These are phyloP conservation scores for Troides aeacus DNA, from an alignment of 2,888 invertebrate species.

Conservation along the genomic window DNA sequence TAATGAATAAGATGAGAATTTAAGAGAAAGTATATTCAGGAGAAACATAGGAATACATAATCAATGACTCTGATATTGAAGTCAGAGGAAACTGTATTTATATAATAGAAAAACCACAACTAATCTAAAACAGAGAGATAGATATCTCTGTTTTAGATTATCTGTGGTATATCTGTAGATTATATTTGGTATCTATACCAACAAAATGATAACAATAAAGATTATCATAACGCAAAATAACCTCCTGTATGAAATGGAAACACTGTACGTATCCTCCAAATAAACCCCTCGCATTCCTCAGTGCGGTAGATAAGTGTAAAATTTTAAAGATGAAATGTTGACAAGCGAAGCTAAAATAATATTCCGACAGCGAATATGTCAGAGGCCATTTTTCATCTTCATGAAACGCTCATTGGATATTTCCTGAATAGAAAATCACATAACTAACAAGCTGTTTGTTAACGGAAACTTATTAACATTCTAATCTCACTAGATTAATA, in stretches of 20 bases:
- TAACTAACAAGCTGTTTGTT: slow-evolving; percentile 34
- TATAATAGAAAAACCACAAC: too few species aligned
- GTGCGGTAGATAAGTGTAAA: slow-evolving; percentile 28
- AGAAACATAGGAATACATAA: too few species aligned
- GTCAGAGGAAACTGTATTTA: too few species aligned
- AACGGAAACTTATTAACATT: slow-evolving; percentile 33
- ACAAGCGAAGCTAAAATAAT: slow-evolving; percentile 35
- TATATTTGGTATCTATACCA: too few species aligned
- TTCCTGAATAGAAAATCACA: slow-evolving; percentile 35
- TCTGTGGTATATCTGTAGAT: too few species aligned
- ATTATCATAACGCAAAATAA: background rate
- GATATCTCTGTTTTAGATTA: too few species aligned
- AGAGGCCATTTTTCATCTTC: slow-evolving; percentile 38
- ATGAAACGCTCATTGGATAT: slow-evolving; percentile 31
- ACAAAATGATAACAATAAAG: too few species aligned
- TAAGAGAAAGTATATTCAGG: too few species aligned
- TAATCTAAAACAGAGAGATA: too few species aligned
- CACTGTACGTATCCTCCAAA: slow-evolving; percentile 19
- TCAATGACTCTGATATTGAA: too few species aligned
- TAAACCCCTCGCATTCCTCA: slow-evolving; percentile 20
- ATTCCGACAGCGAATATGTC: slow-evolving; percentile 34
- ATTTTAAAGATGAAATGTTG: slow-evolving; percentile 35
- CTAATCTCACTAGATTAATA: slow-evolving; percentile 6
- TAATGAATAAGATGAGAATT: too few species aligned
- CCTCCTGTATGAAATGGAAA: slow-evolving; percentile 14